Evolutionary conservation across 2,888 invertebrate genomes (phyloP).

Genomic region (Flexamia atlantica): DNA sequence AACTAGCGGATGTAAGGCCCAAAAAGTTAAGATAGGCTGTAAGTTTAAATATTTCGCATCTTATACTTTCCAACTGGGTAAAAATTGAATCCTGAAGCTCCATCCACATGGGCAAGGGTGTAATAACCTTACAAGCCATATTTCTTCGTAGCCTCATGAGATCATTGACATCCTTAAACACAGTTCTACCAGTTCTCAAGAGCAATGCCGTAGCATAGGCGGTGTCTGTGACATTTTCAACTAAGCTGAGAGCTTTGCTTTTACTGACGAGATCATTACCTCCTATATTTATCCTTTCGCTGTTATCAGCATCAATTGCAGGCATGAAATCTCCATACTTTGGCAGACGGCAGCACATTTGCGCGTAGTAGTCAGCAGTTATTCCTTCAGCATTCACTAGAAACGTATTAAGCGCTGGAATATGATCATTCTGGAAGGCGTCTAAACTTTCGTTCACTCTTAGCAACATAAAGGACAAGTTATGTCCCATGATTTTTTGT

Average conservation of each 20-base stretch:
- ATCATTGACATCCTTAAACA: background rate
- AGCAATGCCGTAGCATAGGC: background rate
- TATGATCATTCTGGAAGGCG: background rate
- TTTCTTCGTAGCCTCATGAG: background rate
- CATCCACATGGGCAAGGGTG: background rate
- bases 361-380: constrained; percentile 9
- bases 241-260: background rate
- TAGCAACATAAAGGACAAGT: background rate
- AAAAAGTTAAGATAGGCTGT: background rate
- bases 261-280: background rate
- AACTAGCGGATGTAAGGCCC: no score
- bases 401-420: background rate
- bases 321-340: background rate
- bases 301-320: background rate
- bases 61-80: background rate
- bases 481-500: background rate
- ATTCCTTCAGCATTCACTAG: background rate
- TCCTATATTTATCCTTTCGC: background rate
- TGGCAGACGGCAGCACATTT: background rate
- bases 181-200: background rate
- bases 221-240: background rate
- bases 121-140: background rate
- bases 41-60: background rate
- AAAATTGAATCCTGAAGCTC: background rate
- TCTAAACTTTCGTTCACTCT: background rate